Conservation (phyloP, 2,888 invertebrate species). For the Troides aeacus region DNA sequence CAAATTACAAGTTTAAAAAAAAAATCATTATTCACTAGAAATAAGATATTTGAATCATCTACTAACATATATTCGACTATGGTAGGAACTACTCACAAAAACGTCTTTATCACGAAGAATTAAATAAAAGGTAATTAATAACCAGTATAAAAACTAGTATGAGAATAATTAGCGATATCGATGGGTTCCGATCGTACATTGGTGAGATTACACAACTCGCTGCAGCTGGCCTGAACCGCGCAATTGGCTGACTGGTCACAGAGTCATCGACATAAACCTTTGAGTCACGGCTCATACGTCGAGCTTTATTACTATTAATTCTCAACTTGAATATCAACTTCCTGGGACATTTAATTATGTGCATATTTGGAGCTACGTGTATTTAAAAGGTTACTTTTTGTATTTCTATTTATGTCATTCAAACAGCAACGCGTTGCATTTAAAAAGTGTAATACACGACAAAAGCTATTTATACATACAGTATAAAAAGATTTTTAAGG, state of each 20-base stretch:
- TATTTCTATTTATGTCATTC: background rate
- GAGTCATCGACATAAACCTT: conserved; percentile 19
- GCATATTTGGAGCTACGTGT: background rate
- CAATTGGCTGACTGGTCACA: conserved; percentile 3
- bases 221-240: conserved; percentile 16
- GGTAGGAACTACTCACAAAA: background rate
- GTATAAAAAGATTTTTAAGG: no score
- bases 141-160: conserved; percentile 45
- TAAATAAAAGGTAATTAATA: conserved; percentile 51
- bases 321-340: background rate
- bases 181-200: conserved; percentile 11
- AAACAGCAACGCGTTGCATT: background rate
- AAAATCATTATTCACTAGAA: no score
- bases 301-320: conserved; percentile 16
- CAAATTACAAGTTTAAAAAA: background rate
- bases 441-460: background rate
- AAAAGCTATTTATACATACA: background rate
- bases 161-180: conserved; percentile 32
- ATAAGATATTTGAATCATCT: no score
- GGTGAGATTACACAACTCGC: conserved; percentile 16
- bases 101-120: conserved; percentile 49
- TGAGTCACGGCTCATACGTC: conserved; percentile 8
- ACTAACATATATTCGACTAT: no score
- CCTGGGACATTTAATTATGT: background rate
- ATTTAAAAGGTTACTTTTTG: background rate